Evolutionary conservation across 2,797 vertebrate genomes (phyloP).

Genomic region (Hirundo rustica): DNA sequence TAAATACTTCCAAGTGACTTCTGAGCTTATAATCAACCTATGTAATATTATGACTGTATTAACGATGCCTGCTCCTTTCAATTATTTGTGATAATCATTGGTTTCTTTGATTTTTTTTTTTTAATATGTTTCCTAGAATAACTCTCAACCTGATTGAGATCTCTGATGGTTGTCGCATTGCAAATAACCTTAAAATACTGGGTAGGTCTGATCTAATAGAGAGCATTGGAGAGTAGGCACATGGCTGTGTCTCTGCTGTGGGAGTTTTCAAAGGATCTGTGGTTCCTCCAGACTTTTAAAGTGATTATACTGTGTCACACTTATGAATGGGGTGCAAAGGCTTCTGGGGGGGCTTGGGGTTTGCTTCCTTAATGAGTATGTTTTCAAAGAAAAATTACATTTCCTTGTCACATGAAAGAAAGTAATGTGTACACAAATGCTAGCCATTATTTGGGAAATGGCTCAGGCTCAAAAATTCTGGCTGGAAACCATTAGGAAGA

Average conservation of each 20-base stretch:
- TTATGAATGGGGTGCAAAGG: slow-evolving; percentile 45
- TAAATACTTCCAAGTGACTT: slow-evolving; percentile 22
- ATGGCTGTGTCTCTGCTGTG: background rate
- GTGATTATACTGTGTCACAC: background rate
- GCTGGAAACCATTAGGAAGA: slow-evolving; percentile 68
- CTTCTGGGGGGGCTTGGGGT: background rate
- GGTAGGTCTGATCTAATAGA: background rate
- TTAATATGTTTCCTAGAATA: slow-evolving; percentile 8
- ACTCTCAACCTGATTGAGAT: background rate
- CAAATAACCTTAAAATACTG: background rate
- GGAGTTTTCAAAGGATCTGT: slow-evolving; percentile 24
- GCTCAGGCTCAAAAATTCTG: slow-evolving; percentile 56
- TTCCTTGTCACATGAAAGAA: slow-evolving; percentile 63
- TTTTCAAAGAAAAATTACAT: slow-evolving; percentile 62
- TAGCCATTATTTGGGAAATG: slow-evolving; percentile 61
- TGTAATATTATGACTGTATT: background rate
- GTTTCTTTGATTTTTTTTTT: background rate
- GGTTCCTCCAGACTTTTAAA: slow-evolving; percentile 16
- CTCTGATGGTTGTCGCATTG: background rate
- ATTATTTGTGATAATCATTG: background rate
- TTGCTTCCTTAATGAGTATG: slow-evolving; percentile 51
- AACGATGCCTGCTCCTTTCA: background rate
- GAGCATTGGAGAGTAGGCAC: background rate
- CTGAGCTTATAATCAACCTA: background rate
- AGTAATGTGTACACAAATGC: slow-evolving; percentile 60